phyloP scores from a whole-genome alignment of 1,140 invertebrate species.

The Leptinotarsa defecta region DNA sequence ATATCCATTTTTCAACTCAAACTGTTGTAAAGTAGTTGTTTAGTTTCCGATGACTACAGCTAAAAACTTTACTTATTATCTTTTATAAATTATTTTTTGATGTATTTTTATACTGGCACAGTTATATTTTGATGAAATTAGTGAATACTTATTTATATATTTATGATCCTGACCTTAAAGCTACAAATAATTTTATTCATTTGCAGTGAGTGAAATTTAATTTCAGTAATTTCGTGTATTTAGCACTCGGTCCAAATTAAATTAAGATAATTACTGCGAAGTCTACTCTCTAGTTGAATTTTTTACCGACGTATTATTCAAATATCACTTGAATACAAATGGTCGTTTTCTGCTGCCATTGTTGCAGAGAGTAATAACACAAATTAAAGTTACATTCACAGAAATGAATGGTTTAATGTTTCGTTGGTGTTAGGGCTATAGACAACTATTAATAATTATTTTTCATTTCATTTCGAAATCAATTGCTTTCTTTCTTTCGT shows the following conservation, averaged over 20 bases:
- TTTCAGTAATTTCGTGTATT: slow-evolving; percentile 13
- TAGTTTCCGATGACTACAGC: too few relatives aligned
- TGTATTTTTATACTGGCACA: too few relatives aligned
- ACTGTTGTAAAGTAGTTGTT: too few relatives aligned
- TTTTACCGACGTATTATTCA: not conserved
- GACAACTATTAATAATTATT: too few relatives aligned
- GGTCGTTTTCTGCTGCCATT: not conserved
- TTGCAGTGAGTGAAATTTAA: slow-evolving; percentile 9
- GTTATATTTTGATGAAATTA: not conserved
- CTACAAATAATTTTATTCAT: not conserved
- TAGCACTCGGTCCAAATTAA: not conserved
- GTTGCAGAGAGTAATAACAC: not conserved
- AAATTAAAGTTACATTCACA: not conserved
- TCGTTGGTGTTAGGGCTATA: too few relatives aligned
- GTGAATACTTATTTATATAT: not conserved
- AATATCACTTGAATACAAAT: not conserved
- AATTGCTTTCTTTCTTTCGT: too few relatives aligned
- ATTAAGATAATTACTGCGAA: not conserved
- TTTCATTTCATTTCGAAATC: too few relatives aligned
- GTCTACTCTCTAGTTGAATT: not conserved
- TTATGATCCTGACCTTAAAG: not conserved
- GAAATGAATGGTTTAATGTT: too few relatives aligned
- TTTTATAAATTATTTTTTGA: too few relatives aligned
- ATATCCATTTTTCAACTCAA: too few relatives aligned
- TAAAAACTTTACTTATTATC: too few relatives aligned